Base-by-base conservation (phyloP, 2,113 vertebrate species). In the Anarrhichthys ocellatus region DNA sequence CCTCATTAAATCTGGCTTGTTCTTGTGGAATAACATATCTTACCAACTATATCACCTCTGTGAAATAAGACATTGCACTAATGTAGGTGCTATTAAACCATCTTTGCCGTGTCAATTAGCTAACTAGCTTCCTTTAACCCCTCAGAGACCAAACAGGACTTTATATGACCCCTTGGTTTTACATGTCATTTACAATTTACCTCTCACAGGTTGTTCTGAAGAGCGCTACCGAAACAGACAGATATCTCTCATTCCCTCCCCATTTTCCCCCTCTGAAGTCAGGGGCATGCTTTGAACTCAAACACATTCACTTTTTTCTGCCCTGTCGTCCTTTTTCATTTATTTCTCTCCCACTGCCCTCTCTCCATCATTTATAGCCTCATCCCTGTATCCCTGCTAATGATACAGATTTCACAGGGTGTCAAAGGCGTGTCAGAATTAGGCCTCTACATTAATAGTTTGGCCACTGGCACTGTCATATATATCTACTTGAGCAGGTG, bases 221-320 rank as follows among this genome's bases (percentile, higher is more conserved):
- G 69, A 64, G 75, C 38, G 62, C 87, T 89, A 84, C 81, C 87
- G 92, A 91, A 92, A 92, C 76, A 87, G 82, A 88, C 83, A 85
- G 73, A 81, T 78, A 58, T 62, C 34, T 27, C 56, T 82, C 72
- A 81, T 73, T 54, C 42, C 65, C 61, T 24, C 34, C 67, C 72
- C 38, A 56, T 62, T 80, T 61, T 78, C 14, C 74, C 84, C 68
- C 73, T 90, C 82, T 89, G 88, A 92, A 91, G 92, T 94, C 92
- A 94, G 94, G 93, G 93, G 82, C 93, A 91, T 29, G 78, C 92
- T 95, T 94, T 94, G 88, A 94, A 94, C 89, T 92, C 76, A 89
- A 91, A 88, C 82, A 88, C 71, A 81, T 91, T 85, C 65, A 83
- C 87, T 91, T 88, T 92, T 88, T 88, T 62, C 62, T 77, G 64